These are phyloP conservation scores for Willowsia nigromaculata DNA, from an alignment of 2,888 invertebrate genomes.

Conservation along the genomic window DNA sequence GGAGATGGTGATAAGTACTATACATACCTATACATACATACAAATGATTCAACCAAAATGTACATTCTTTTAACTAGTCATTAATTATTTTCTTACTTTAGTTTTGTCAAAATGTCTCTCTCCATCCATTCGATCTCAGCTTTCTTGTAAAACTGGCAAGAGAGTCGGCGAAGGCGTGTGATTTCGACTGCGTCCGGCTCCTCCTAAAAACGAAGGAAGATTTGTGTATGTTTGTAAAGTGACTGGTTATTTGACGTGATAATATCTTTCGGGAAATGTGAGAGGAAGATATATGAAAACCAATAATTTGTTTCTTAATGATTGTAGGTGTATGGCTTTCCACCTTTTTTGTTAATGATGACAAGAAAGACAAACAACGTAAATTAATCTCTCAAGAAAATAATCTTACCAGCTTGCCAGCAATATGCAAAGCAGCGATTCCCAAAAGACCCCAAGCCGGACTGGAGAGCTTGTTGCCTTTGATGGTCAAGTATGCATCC, in stretches of 20 bases:
- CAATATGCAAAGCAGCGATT: slow-evolving; percentile 59
- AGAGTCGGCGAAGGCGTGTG: not conserved
- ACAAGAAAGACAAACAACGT: no score
- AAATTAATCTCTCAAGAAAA: not conserved
- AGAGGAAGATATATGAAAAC: no score
- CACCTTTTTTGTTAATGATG: no score
- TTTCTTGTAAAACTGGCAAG: not conserved
- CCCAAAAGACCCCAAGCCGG: slow-evolving; percentile 19
- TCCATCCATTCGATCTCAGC: not conserved
- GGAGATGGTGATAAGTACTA: no score
- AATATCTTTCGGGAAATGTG: not conserved
- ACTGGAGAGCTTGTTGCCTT: not conserved
- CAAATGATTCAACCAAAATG: not conserved
- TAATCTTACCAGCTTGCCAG: slow-evolving; percentile 60
- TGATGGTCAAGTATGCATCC: slow-evolving; percentile 39
- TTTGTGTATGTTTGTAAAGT: not conserved
- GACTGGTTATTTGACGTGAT: not conserved
- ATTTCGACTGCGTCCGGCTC: not conserved
- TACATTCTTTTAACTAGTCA: not conserved
- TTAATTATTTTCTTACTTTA: slow-evolving; percentile 19
- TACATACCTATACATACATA: no score
- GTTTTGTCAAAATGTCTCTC: not conserved
- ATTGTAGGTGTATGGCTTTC: not conserved
- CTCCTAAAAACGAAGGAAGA: slow-evolving; percentile 48
- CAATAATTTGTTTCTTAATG: no score